Evolutionary conservation across 2,888 invertebrate genomes (phyloP).

Genomic region (Eutolmus rufibarbis): DNA sequence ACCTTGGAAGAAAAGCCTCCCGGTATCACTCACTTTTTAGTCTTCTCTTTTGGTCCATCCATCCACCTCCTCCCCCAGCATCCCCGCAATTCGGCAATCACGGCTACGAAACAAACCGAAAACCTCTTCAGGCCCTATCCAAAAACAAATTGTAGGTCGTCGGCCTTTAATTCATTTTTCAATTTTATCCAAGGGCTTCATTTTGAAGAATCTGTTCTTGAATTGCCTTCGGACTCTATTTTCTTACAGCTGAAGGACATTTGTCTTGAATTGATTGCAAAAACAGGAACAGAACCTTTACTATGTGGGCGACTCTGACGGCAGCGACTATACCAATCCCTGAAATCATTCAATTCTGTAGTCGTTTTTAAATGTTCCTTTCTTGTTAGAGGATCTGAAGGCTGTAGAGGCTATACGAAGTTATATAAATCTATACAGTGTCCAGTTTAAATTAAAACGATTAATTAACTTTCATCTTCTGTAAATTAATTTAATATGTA

Average conservation of each 20-base stretch:
- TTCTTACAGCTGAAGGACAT: slow-evolving; percentile 21
- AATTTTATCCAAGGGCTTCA: slow-evolving; percentile 16
- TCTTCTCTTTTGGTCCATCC: background rate
- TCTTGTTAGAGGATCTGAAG: background rate
- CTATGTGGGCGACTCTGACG: background rate
- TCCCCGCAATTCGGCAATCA: background rate
- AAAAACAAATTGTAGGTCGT: slow-evolving; percentile 17
- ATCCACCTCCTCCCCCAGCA: background rate
- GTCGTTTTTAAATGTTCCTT: background rate
- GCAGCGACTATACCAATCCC: background rate
- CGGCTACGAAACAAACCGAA: background rate
- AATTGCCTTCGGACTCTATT: background rate
- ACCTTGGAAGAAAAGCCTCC: background rate
- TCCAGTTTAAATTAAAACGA: background rate
- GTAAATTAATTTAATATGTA: too few species aligned
- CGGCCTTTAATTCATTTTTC: slow-evolving; percentile 36
- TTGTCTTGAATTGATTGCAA: slow-evolving; percentile 17
- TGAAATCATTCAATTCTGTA: background rate
- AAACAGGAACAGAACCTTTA: background rate
- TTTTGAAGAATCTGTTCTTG: slow-evolving; percentile 21
- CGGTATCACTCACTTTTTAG: slow-evolving; percentile 12
- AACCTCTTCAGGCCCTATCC: background rate
- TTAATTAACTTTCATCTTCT: too few species aligned
- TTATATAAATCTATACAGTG: too few species aligned
- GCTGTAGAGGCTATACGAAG: background rate